Evolutionary conservation across 2,888 invertebrate species (phyloP).

Genomic region (Tiliacea aurago): DNA sequence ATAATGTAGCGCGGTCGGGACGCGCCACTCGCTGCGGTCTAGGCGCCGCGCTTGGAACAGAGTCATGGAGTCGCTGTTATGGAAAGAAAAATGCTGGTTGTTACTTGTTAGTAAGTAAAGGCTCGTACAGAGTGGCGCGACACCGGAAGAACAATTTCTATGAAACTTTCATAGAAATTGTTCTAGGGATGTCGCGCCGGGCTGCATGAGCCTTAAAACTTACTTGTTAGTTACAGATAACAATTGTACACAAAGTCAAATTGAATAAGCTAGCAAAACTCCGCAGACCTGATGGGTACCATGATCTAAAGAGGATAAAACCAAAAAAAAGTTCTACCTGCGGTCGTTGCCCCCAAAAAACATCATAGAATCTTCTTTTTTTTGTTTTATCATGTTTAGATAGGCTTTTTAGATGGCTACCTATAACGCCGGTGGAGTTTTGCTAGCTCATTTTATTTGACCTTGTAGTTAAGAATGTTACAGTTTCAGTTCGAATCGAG

Average conservation of each 20-base stretch:
- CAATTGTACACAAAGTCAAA: not conserved
- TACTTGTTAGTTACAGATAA: not conserved
- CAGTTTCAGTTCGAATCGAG: not conserved
- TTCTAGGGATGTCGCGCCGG: no score
- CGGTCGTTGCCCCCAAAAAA: not conserved
- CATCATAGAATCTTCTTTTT: not conserved
- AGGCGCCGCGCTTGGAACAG: slow-evolving; percentile 81
- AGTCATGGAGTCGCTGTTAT: slow-evolving; percentile 67
- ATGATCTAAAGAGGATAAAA: not conserved
- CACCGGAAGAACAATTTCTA: no score
- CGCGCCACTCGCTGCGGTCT: slow-evolving; percentile 88
- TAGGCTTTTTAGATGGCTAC: no score
- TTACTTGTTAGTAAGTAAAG: no score
- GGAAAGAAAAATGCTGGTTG: not conserved
- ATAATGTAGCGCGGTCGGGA: slow-evolving; percentile 87
- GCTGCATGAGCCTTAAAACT: not conserved
- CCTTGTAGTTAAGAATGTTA: not conserved
- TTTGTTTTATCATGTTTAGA: not conserved
- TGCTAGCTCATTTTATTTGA: not conserved
- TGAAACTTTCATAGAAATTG: no score
- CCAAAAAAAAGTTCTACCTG: not conserved
- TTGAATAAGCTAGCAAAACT: not conserved
- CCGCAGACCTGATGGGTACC: not conserved
- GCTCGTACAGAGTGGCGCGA: no score
- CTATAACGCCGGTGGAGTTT: not conserved